These are phyloP conservation scores for Oscheius sp. DNA, from an alignment of 2,888 invertebrate species.

Conservation along the genomic window DNA sequence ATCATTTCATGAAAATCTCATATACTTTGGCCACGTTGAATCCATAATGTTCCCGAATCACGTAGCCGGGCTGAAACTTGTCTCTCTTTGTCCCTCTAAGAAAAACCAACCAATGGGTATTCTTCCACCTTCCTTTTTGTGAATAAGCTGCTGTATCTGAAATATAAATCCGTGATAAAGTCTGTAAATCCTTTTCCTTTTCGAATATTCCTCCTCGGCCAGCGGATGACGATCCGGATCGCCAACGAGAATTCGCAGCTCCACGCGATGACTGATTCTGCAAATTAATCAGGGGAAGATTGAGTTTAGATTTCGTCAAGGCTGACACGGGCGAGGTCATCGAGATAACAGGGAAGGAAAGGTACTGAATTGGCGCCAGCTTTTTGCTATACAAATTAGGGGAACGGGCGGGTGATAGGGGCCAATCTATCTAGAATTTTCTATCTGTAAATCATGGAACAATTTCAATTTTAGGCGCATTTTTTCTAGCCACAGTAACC, in stretches of 20 bases:
- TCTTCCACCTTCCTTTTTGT: slow-evolving; percentile 43
- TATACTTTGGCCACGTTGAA: slow-evolving; percentile 60
- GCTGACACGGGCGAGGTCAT: slow-evolving; percentile 26
- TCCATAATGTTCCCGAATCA: slow-evolving; percentile 60
- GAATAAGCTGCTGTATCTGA: slow-evolving; percentile 54
- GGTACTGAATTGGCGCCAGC: slow-evolving; percentile 7
- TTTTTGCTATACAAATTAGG: neutral
- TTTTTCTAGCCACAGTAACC: too few relatives aligned
- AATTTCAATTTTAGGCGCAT: too few relatives aligned
- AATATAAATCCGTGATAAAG: slow-evolving; percentile 11
- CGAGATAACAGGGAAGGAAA: slow-evolving; percentile 11
- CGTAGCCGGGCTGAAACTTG: slow-evolving; percentile 48
- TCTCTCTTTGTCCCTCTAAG: too few relatives aligned
- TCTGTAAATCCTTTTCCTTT: slow-evolving; percentile 19
- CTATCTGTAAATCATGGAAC: too few relatives aligned
- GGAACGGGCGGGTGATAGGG: neutral
- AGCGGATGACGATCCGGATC: slow-evolving; percentile 62
- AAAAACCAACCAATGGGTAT: slow-evolving; percentile 40
- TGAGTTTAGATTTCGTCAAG: slow-evolving; percentile 19
- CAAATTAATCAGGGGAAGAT: slow-evolving; percentile 5
- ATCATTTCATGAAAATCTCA: slow-evolving; percentile 34
- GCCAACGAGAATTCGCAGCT: slow-evolving; percentile 48
- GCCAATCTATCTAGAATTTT: too few relatives aligned
- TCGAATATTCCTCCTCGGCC: slow-evolving; percentile 46
- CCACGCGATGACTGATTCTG: too few relatives aligned